Base-by-base conservation (phyloP, 1,140 invertebrate species). In the Reticulitermes speratus region DNA sequence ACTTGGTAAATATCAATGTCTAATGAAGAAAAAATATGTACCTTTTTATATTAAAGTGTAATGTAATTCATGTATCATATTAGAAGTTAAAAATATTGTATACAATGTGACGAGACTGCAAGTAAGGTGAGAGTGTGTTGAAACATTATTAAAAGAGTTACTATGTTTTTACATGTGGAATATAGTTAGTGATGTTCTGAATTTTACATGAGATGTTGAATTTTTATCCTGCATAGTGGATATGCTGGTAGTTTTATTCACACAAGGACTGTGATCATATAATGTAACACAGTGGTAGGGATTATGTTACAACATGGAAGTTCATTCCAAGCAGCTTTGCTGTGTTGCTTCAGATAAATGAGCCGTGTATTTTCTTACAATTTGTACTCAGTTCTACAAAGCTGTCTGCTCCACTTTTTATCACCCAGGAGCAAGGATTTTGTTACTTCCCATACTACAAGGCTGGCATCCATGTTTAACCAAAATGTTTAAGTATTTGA, bases 1-100 rank as follows among this genome's bases (percentile, higher is more conserved):
- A 75, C 9, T 11, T n/a, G 8, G 19, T 19, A 30, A 75, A 30
- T 75, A 75, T 75, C 65, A 30, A 16, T 75, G n/a, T 75, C 65
- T 75, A 25, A 75, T 75, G n/a, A 75, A 30, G n/a, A 75, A 65
- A 48, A 55, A 30, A 2, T 75, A 75, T 30, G 65, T 75, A 75
- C 65, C 65, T 75, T 75, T 75, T 75, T 75, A 75, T 75, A 75
- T 75, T 75, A 9, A 75, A 75, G 65, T 75, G 65, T 65, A 65
- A 75, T 75, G n/a, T 30, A 75, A 30, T 75, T 75, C 65, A 75
- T 75, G n/a, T 75, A 30, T 75, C 8, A 30, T n/a, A 30, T 5
- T 8, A 75, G n/a, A 75, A n/a, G 11, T 11, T 75, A 8, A 55
- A 55, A 55, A 21, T 30, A 75, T 12, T 8, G 9, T 30, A 75